phyloP scores from a whole-genome alignment of 2,113 vertebrate genomes.

The Tupaia chinensis region DNA sequence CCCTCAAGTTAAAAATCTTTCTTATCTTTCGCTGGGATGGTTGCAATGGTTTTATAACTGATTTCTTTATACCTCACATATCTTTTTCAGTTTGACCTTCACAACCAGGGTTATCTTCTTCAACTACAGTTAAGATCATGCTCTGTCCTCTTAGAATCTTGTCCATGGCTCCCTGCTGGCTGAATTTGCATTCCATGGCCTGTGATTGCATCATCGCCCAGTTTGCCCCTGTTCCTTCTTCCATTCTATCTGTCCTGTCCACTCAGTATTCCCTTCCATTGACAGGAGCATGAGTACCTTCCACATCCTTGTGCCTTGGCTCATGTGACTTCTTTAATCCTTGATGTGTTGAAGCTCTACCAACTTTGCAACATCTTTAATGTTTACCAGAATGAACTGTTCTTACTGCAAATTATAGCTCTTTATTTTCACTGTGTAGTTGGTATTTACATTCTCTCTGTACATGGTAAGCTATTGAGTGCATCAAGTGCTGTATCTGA shows the following conservation, averaged over 20 bases:
- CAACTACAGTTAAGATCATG: not conserved
- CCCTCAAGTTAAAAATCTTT: not conserved
- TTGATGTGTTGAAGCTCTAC: not conserved
- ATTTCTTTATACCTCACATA: not conserved
- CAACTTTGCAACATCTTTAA: not conserved
- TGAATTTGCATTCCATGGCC: not conserved
- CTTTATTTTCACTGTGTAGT: not conserved
- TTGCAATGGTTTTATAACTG: not conserved
- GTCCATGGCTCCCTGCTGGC: not conserved
- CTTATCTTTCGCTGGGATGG: not conserved
- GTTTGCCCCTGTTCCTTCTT: not conserved
- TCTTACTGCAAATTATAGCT: not conserved
- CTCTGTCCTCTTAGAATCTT: not conserved
- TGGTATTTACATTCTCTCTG: not conserved
- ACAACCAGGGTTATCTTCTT: not conserved
- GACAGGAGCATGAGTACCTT: not conserved
- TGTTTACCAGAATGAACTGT: not conserved
- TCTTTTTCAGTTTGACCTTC: not conserved
- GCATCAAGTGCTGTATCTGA: not conserved
- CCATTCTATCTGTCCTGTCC: not conserved
- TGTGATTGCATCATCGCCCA: no score
- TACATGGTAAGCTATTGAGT: not conserved
- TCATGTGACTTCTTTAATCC: not conserved
- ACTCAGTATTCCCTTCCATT: fast-evolving
- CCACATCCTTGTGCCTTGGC: not conserved